Base-by-base conservation (phyloP, 2,113 vertebrate species). In the Actinemys pallida region DNA sequence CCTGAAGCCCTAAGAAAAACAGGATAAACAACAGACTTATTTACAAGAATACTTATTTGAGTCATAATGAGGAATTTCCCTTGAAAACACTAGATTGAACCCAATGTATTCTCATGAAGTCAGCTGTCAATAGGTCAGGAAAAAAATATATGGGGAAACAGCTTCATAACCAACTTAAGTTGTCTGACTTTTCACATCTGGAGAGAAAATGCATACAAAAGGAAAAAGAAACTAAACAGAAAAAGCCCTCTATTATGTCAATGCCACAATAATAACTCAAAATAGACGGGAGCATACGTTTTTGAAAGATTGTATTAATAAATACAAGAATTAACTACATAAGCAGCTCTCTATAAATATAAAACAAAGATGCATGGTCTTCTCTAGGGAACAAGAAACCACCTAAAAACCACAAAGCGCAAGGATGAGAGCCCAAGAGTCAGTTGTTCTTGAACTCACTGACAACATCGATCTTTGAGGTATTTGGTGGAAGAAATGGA, bases 1-100 rank as follows among this genome's bases (percentile, higher is more conserved):
- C 86, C 76, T 87, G 10, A 50, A 94, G 50, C 91, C 87, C 84
- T 90, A 88, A 96, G 90, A 96, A 96, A 93, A 65, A 91, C 57
- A 49, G 50, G 81, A 89, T 90, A 92, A 84, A 65, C 39, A 83
- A 65, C 12, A 78, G 75, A 47, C 47, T 94, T 96, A 95, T 96
- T 94, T 93, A 97, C 81, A 91, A 92, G 92, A 94, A 93, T 16
- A 79, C 24, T 69, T 14, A 81, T 72, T 20, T 39, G 45, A 90
- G 91, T 76, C 92, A 81, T 54, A 92, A 42, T 6, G 24, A 97
- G 85, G 65, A 95, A 93, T 76, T 93, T 89, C 85, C 92, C 94
- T 84, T 88, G 90, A 88, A 95, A 96, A 93, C 57, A 95, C 53
- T 82, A 81, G 42, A 45, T 0, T 90, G 79, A 87, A 96, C 79